These are phyloP conservation scores for Thalassaphorura encarpata DNA, from an alignment of 1,140 invertebrate genomes.

Conservation along the genomic window DNA sequence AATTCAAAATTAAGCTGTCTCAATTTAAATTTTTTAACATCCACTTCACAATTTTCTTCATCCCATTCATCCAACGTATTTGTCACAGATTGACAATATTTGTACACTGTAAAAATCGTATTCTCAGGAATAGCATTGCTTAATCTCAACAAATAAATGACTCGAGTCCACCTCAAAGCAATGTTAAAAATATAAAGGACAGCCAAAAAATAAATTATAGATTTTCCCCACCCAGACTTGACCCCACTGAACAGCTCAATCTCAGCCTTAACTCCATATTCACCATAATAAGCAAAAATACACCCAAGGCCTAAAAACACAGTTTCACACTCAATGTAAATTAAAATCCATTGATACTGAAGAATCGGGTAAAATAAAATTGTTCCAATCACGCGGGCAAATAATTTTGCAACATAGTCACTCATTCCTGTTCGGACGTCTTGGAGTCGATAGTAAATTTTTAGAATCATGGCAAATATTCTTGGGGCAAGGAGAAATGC, in stretches of 20 bases:
- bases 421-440: background rate
- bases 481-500: background rate
- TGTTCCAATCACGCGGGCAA: background rate
- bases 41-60: background rate
- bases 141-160: background rate
- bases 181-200: background rate
- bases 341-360: background rate
- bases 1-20: background rate
- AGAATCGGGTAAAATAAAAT: background rate
- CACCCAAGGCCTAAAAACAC: background rate
- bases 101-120: constrained; percentile 1
- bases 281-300: constrained; percentile 1
- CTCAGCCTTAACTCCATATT: constrained; percentile 1
- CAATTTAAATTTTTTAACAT: constrained; percentile 1
- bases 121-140: background rate
- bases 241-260: background rate
- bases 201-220: background rate
- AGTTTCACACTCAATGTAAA: constrained; percentile 1
- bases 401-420: background rate
- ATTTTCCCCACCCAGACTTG: background rate
- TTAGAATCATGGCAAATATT: background rate
- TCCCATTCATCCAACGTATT: background rate
- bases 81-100: background rate
- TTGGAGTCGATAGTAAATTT: background rate
- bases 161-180: background rate